These are phyloP conservation scores for Saccostrea echinata DNA, from an alignment of 1,140 invertebrate species.

Conservation along the genomic window DNA sequence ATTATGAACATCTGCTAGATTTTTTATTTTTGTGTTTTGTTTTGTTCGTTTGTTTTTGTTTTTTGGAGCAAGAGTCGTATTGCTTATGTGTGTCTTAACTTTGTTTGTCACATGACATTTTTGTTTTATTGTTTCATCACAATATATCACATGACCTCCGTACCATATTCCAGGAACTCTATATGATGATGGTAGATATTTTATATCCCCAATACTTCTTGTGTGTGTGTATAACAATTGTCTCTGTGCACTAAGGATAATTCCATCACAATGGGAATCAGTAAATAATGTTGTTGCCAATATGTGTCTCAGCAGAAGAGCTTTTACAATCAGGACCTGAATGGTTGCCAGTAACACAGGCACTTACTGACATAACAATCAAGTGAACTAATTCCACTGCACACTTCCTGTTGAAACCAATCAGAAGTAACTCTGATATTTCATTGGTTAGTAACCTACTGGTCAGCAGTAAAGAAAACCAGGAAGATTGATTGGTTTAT, in stretches of 20 bases:
- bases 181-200: constrained; percentile 34
- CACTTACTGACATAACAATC: constrained; percentile 17
- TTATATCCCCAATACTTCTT: constrained; percentile 18
- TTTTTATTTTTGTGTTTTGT: too few relatives aligned
- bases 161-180: constrained; percentile 33
- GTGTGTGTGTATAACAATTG: constrained; percentile 21
- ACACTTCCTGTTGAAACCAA: background rate
- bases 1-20: too few relatives aligned
- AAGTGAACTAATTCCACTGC: constrained; percentile 6
- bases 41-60: background rate
- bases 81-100: background rate
- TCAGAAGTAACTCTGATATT: background rate
- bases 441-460: background rate
- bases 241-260: constrained; percentile 1
- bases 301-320: background rate
- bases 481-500: constrained; percentile 17
- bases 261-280: background rate
- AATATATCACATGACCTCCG: constrained; percentile 22
- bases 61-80: background rate
- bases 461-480: background rate
- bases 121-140: background rate
- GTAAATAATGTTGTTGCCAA: background rate
- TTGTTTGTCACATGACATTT: background rate
- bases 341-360: constrained; percentile 1
- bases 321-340: background rate